phyloP scores from a whole-genome alignment of 1,140 invertebrate genomes.

The Leptinotarsa lineolata region DNA sequence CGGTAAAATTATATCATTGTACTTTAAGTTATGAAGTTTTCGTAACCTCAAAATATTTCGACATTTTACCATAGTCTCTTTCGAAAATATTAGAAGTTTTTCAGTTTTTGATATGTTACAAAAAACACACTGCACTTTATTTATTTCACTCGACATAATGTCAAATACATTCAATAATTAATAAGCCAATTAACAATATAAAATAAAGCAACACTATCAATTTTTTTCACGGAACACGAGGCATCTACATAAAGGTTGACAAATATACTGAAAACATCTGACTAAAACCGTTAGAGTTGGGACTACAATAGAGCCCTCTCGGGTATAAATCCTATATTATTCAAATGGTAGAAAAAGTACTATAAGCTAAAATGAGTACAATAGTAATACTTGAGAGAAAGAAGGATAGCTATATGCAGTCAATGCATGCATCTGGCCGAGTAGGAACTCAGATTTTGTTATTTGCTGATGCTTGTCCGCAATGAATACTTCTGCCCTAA shows the following conservation, averaged over 20 bases:
- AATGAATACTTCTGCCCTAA: no score
- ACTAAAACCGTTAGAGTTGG: constrained; percentile 18
- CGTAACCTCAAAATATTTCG: constrained; percentile 29
- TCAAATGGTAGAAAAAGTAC: neutral
- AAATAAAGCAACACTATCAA: constrained; percentile 8
- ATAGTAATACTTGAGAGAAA: constrained; percentile 8
- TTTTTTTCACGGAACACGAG: constrained; percentile 24
- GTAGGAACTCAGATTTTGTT: no score
- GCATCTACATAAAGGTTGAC: constrained; percentile 9
- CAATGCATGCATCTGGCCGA: no score
- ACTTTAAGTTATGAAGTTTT: constrained; percentile 29
- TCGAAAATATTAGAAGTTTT: constrained; percentile 20
- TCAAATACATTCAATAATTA: constrained; percentile 29
- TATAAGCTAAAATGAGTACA: no score
- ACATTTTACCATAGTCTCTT: constrained; percentile 28
- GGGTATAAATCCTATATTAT: constrained; percentile 16
- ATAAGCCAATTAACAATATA: constrained; percentile 7
- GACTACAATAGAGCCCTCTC: neutral
- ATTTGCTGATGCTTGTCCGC: no score
- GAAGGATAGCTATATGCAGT: no score
- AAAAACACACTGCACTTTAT: constrained; percentile 29
- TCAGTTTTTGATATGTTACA: constrained; percentile 12
- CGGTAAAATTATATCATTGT: constrained; percentile 26
- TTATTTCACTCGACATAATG: constrained; percentile 29
- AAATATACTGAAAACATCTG: constrained; percentile 31